Base-by-base conservation (phyloP, 2,113 vertebrate species). In the Macquaria ambigua region DNA sequence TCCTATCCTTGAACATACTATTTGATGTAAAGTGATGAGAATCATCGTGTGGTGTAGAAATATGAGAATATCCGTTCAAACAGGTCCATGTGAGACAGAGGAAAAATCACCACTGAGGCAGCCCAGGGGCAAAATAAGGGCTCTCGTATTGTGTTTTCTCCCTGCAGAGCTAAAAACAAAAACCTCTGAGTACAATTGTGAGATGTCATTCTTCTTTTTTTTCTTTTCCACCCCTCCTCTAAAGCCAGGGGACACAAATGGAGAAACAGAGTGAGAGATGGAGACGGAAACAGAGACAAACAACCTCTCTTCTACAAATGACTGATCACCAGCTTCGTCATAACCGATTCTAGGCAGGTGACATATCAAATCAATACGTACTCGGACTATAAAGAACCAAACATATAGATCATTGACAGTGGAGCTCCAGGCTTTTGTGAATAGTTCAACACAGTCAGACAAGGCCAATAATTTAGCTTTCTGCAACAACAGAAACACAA, bases 291-390 rank as follows among this genome's bases (percentile, higher is more conserved):
- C 67, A 16, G 62, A 90, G 85, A 87, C 88, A 83, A 89, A 89
- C 83, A 82, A 28, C 73, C 69, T 43, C 74, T 58, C 59, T 46
- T 80, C 88, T 80, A 56, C 61, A 41, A 58, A 88, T 89, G 91
- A 94, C 89, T 87, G 90, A 94, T 93, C 2, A 74, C 82, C 77
- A 10, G 69, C 77, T 0, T 0, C 83, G 62, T 68, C 86, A 84
- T 88, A 78, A 83, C 72, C 11, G 50, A 88, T 83, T 83, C 43
- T 3, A 63, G 78, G 76, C 88, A 90, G 87, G 89, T 92, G 93
- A 94, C 90, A 70, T 1, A 74, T 87, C 86, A 74, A 71, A 94
- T 93, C 91, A 80, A 92, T 90, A 85, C 52, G 18, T 9, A n/a
- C 48, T 64, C 34, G 68, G 23, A 59, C 71, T 53, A 62, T 58